Evolutionary conservation across 2,888 invertebrate genomes (phyloP).

Genomic region (Machimus rusticus): DNA sequence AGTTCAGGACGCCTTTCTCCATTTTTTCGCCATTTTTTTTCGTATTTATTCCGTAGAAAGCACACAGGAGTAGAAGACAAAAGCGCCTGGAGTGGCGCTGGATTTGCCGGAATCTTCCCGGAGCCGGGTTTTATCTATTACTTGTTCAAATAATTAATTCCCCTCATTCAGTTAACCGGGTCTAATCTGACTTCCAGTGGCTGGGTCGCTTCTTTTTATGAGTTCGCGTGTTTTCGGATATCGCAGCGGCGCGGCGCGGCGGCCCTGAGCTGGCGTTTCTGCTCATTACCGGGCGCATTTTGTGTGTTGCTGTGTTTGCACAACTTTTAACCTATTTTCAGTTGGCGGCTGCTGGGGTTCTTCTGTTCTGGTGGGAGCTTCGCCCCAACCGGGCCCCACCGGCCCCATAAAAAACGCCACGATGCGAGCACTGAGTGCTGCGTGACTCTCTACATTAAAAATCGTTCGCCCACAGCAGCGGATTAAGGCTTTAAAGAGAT

Average conservation of each 20-base stretch:
- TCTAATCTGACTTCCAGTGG: constrained; percentile 22
- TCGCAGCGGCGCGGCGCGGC: background rate
- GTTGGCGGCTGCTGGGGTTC: background rate
- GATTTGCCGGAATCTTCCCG: background rate
- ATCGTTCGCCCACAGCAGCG: background rate
- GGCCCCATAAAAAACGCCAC: background rate
- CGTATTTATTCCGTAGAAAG: background rate
- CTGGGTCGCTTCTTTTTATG: background rate
- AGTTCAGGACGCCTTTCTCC: background rate
- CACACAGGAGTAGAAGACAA: background rate
- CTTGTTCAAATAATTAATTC: constrained; percentile 27
- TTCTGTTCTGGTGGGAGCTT: background rate
- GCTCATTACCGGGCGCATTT: background rate
- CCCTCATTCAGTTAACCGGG: constrained; percentile 12
- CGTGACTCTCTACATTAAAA: background rate
- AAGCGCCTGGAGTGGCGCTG: background rate
- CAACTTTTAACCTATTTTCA: constrained; percentile 13
- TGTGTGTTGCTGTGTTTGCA: constrained; percentile 21
- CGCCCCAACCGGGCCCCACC: background rate
- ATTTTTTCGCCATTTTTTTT: background rate
- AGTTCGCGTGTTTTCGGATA: background rate
- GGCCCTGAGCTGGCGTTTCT: background rate
- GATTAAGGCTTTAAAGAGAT: background rate
- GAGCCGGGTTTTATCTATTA: background rate
- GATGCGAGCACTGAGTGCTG: background rate